phyloP scores from a whole-genome alignment of 2,888 invertebrate genomes.

The Scrobipalpa costella region DNA sequence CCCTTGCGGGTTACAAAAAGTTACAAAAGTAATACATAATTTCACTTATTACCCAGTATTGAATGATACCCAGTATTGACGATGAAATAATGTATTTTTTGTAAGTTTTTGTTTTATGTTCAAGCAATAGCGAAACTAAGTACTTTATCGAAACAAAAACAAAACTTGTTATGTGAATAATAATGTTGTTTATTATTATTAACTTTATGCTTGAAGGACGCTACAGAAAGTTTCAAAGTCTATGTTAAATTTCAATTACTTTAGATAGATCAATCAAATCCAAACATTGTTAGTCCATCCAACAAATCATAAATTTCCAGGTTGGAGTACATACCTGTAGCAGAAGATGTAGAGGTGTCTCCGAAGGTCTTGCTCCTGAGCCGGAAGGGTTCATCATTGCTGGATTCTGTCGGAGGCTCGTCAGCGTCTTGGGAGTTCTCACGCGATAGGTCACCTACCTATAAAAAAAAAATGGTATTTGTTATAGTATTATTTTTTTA shows the following conservation, averaged over 20 bases:
- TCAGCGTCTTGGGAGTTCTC: conserved; percentile 87
- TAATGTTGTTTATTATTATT: no score
- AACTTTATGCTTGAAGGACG: no score
- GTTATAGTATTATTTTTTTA: not conserved
- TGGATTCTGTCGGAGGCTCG: conserved; percentile 59
- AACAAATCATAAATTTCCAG: not conserved
- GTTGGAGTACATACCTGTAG: conserved; percentile 78
- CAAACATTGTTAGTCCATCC: not conserved
- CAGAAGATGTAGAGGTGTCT: conserved; percentile 81
- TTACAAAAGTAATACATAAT: no score
- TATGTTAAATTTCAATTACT: not conserved
- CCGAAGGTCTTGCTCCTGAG: conserved; percentile 95
- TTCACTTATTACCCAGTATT: no score
- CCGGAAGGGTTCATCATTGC: conserved; percentile 82
- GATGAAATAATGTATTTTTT: no score
- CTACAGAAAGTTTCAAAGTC: not conserved
- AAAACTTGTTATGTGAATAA: no score
- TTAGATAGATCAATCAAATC: not conserved
- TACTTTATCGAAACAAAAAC: no score
- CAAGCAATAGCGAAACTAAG: no score
- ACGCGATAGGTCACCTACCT: conserved; percentile 87
- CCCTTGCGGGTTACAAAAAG: no score
- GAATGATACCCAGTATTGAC: no score
- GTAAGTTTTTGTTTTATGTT: no score
- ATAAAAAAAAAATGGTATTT: conserved; percentile 29